These are phyloP conservation scores for Dendrolimus pini DNA, from an alignment of 2,888 invertebrate genomes.

Conservation along the genomic window DNA sequence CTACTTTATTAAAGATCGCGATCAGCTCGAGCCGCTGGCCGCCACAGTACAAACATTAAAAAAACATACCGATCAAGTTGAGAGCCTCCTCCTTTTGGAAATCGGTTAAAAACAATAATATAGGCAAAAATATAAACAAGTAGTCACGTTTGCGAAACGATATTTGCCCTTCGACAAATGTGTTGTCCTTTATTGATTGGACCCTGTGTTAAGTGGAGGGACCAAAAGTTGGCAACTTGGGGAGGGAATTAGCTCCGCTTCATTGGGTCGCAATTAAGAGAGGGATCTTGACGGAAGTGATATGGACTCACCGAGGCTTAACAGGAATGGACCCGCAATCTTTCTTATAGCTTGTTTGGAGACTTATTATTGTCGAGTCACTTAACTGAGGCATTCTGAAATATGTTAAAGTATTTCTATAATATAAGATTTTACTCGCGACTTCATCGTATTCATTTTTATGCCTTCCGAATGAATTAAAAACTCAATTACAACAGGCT, in stretches of 20 bases:
- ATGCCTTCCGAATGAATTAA: no score
- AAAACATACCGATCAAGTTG: no score
- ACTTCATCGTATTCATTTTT: no score
- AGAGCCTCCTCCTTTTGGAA: no score
- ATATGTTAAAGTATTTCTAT: no score
- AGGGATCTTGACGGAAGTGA: slow-evolving; percentile 38
- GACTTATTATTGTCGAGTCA: slow-evolving; percentile 7
- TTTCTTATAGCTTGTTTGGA: slow-evolving; percentile 6
- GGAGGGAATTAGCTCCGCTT: slow-evolving; percentile 59
- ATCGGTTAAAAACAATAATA: not conserved
- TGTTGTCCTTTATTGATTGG: not conserved
- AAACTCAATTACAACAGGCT: no score
- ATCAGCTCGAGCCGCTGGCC: no score
- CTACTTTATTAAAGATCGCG: no score
- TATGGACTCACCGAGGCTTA: slow-evolving; percentile 29
- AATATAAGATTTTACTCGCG: slow-evolving; percentile 13
- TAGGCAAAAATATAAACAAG: not conserved
- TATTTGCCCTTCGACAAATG: not conserved
- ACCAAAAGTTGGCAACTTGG: slow-evolving; percentile 1
- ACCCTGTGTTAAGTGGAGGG: not conserved
- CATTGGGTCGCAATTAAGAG: slow-evolving; percentile 73
- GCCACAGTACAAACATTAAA: no score
- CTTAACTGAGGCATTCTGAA: not conserved
- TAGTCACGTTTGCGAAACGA: not conserved
- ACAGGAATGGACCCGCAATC: slow-evolving; percentile 7